phyloP scores from a whole-genome alignment of 1,140 invertebrate species.

The Caenorhabditis inopinata region DNA sequence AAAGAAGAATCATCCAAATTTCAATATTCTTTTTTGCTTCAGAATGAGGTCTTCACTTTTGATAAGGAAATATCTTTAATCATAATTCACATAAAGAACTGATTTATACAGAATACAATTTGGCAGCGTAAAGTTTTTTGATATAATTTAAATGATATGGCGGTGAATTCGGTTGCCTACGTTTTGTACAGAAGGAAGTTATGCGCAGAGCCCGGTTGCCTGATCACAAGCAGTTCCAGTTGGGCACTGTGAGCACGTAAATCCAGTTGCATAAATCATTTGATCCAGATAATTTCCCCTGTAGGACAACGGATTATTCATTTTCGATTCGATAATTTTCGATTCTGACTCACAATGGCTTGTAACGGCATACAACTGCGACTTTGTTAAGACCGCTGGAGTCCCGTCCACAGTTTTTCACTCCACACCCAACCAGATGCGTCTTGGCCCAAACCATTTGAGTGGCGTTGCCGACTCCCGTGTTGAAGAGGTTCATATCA shows the following conservation, averaged over 20 bases:
- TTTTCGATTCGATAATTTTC: background rate
- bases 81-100: no score
- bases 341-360: background rate
- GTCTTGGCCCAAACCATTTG: constrained; percentile 33
- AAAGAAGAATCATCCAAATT: no score
- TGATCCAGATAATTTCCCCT: constrained; percentile 14
- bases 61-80: no score
- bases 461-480: constrained; percentile 14
- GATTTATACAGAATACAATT: no score
- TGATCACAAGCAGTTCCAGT: constrained; percentile 23
- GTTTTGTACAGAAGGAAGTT: no score
- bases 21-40: no score
- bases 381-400: background rate
- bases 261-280: background rate
- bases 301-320: background rate
- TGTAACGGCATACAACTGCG: constrained; percentile 20
- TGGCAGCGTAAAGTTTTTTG: no score
- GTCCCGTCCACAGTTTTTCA: constrained; percentile 12
- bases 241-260: constrained; percentile 7
- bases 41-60: no score
- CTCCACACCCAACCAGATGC: constrained; percentile 19
- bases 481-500: background rate
- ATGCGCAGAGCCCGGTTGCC: background rate
- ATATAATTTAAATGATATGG: no score
- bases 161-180: no score